Evolutionary conservation across 2,113 vertebrate genomes (phyloP).

Genomic region (Glaucidium brasilianum): DNA sequence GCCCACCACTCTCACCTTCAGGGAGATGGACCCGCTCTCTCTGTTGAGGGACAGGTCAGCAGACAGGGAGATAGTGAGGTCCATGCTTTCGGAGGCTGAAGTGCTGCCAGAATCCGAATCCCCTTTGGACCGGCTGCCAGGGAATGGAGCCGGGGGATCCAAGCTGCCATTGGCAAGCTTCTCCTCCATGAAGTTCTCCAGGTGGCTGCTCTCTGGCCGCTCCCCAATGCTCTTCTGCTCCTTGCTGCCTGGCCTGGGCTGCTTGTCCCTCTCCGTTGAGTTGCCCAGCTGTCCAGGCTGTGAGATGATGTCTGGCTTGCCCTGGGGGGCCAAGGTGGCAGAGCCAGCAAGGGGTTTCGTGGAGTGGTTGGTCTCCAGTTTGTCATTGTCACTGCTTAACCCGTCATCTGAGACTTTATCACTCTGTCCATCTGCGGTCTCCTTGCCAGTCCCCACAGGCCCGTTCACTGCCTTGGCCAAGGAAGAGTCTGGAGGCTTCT

Average conservation of each 20-base stretch:
- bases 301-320: conserved; percentile 52
- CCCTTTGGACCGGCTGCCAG: conserved; percentile 65
- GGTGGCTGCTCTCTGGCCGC: conserved; percentile 55
- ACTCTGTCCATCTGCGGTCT: neutral
- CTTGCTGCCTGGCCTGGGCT: neutral
- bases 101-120: conserved; percentile 80
- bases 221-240: conserved; percentile 3
- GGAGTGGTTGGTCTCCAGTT: conserved; percentile 69
- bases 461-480: conserved; percentile 28
- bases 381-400: conserved; percentile 20
- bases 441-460: neutral
- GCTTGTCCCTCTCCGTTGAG: neutral
- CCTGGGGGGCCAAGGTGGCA: neutral
- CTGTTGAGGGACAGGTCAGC: conserved; percentile 78
- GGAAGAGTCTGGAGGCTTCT: conserved; percentile 51
- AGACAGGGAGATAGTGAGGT: conserved; percentile 76
- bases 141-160: neutral
- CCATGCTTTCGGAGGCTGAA: conserved; percentile 83
- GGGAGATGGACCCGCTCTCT: conserved; percentile 77
- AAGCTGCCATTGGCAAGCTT: conserved; percentile 65
- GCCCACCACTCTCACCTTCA: conserved; percentile 77
- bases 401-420: conserved; percentile 44
- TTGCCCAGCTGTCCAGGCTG: neutral
- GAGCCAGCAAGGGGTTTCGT: conserved; percentile 63
- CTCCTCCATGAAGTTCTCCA: conserved; percentile 62